Evolutionary conservation across 2,113 vertebrate species (phyloP), one percentile per base, ranked within the genome.

Genomic region (Zeus faber): DNA sequence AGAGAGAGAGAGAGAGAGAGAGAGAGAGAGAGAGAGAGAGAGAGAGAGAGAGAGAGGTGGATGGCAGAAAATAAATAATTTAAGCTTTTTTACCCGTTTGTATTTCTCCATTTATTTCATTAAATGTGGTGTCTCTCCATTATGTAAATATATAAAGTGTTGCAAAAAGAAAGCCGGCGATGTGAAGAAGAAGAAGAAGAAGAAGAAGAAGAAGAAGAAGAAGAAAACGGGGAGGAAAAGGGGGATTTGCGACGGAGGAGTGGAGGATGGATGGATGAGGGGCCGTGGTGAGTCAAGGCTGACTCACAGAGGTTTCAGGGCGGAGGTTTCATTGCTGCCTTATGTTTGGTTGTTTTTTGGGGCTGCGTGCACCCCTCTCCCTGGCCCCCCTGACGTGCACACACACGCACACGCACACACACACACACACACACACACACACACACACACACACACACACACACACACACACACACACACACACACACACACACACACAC

Each of bases 261-360:
- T 33, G 27, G 55, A 66, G 29, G 67, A 52, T 23, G 54, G 62
- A 60, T 63, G 54, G 64, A 58, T 57, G 23, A 53, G 67, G 72
- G 56, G 58, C 58, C 70, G 56, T 41, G 5, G 54, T 23, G n/a
- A 70, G 70, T 74, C 49, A 51, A 37, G 54, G 44, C 73, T 85
- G 80, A 85, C 62, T 83, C 78, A 83, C 40, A 61, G 31, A 57
- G 54, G 60, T 46, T 41, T 17, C 26, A 63, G 74, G 67, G 72
- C 6, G 58, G 72, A 64, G 74, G 67, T 67, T 76, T 67, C 59
- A 57, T 18, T 60, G 65, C 70, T 79, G 58, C 46, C 55, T 61
- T 63, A 40, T 72, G 54, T 73, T 72, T 76, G 35, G 54, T 60
- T 75, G 76, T 68, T 67, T 77, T 67, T 75, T 64, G 59, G 58